Percentiles rank a stretch among this genome's conserved stretches.
phyloP scores from a whole-genome alignment of 1,140 invertebrate genomes.

The Rhopalosiphum maidis region DNA sequence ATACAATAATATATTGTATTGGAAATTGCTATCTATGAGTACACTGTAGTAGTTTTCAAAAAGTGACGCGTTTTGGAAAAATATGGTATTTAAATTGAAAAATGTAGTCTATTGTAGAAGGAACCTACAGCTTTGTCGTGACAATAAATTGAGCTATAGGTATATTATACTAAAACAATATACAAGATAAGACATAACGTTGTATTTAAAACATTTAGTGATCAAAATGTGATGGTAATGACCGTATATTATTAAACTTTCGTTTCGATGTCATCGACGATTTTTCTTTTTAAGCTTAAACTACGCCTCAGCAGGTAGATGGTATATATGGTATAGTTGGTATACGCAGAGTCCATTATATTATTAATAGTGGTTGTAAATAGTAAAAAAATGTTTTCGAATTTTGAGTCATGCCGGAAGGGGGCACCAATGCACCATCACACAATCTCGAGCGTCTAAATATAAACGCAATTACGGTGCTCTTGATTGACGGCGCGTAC shows the following conservation, averaged over 20 bases:
- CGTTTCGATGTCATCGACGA: not conserved
- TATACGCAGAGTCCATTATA: not conserved
- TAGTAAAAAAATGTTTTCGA: not conserved
- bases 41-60: not conserved
- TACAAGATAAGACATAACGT: no score
- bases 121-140: not conserved
- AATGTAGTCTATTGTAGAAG: not conserved
- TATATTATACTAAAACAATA: not conserved
- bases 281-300: not conserved
- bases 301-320: not conserved
- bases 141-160: not conserved
- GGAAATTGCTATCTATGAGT: not conserved
- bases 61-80: not conserved
- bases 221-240: not conserved
- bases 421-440: not conserved
- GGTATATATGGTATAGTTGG: not conserved
- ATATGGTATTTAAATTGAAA: not conserved
- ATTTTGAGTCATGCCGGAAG: not conserved
- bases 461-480: constrained; percentile 27
- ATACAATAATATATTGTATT: not conserved
- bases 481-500: not conserved
- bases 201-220: not conserved
- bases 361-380: not conserved
- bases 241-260: not conserved
- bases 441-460: not conserved